phyloP scores from a whole-genome alignment of 92 coral and sea anemone genomes.

The Epizoanthus fatuus region DNA sequence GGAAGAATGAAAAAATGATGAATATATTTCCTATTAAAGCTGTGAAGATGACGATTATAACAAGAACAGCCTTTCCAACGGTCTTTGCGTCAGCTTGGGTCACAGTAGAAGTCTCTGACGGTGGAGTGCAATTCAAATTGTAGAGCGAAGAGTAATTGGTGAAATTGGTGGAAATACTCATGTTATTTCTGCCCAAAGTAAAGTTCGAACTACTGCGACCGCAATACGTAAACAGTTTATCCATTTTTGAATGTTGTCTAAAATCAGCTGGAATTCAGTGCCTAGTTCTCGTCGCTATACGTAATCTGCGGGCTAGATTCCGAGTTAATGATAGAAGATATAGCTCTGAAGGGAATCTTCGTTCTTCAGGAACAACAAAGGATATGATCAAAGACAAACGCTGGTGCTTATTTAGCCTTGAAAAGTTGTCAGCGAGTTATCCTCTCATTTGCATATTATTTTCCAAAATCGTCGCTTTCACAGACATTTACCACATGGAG shows the following conservation, averaged over 20 bases:
- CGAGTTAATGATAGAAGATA: neutral
- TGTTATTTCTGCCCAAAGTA: neutral
- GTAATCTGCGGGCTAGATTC: neutral
- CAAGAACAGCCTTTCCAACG: slow-evolving; percentile 7
- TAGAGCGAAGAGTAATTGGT: neutral
- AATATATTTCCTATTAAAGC: slow-evolving; percentile 66
- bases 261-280: neutral
- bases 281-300: neutral
- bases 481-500: neutral
- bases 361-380: neutral
- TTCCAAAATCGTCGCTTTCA: neutral
- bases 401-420: neutral
- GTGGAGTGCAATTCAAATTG: neutral
- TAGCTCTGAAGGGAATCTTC: neutral
- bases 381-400: neutral
- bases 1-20: slow-evolving; percentile 58
- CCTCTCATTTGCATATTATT: slow-evolving; percentile 16
- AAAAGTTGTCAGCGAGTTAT: neutral
- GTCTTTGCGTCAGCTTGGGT: slow-evolving; percentile 8
- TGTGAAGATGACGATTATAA: slow-evolving; percentile 7
- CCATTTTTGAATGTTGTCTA: neutral
- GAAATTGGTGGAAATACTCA: neutral
- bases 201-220: neutral
- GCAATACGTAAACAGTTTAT: neutral
- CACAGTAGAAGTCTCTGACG: neutral